These are phyloP conservation scores for Mongoloraphidia duomilia DNA, from an alignment of 2,888 invertebrate genomes.

Conservation along the genomic window DNA sequence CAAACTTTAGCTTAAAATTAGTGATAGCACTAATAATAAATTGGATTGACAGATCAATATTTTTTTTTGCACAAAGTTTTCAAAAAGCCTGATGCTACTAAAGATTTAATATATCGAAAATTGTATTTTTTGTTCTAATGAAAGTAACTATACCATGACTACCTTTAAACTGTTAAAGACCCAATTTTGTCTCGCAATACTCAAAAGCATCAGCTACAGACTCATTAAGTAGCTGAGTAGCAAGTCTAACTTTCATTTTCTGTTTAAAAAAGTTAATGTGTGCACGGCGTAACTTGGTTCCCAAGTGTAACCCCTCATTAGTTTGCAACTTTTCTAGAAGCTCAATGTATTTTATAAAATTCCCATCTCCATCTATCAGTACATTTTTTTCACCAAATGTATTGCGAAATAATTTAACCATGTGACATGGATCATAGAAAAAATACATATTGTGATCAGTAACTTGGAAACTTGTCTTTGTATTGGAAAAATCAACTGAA, in stretches of 20 bases:
- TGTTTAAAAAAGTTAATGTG: slow-evolving; percentile 9
- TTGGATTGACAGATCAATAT: not conserved
- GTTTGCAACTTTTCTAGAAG: slow-evolving; percentile 9
- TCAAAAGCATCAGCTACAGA: slow-evolving; percentile 10
- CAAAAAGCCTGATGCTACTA: slow-evolving; percentile 1
- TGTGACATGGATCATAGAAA: slow-evolving; percentile 15
- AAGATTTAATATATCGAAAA: slow-evolving; percentile 8
- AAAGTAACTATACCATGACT: slow-evolving; percentile 5
- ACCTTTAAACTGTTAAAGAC: slow-evolving; percentile 4
- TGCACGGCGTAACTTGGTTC: slow-evolving; percentile 8
- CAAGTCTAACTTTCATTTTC: slow-evolving; percentile 12
- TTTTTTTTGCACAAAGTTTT: not conserved
- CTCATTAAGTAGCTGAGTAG: slow-evolving; percentile 10
- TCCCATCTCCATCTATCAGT: slow-evolving; percentile 7
- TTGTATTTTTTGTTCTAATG: slow-evolving; percentile 4
- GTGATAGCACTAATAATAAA: not conserved
- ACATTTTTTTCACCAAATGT: slow-evolving; percentile 14
- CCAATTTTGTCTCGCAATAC: slow-evolving; percentile 5
- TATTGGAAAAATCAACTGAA: too few relatives aligned
- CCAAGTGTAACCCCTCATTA: slow-evolving; percentile 10
- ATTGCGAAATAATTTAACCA: slow-evolving; percentile 18
- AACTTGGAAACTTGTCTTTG: too few relatives aligned
- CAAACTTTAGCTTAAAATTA: too few relatives aligned
- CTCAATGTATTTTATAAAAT: slow-evolving; percentile 8
- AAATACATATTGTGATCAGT: slow-evolving; percentile 5